Base-by-base conservation (phyloP, 2,113 vertebrate genomes). In the Sander vitreus region DNA sequence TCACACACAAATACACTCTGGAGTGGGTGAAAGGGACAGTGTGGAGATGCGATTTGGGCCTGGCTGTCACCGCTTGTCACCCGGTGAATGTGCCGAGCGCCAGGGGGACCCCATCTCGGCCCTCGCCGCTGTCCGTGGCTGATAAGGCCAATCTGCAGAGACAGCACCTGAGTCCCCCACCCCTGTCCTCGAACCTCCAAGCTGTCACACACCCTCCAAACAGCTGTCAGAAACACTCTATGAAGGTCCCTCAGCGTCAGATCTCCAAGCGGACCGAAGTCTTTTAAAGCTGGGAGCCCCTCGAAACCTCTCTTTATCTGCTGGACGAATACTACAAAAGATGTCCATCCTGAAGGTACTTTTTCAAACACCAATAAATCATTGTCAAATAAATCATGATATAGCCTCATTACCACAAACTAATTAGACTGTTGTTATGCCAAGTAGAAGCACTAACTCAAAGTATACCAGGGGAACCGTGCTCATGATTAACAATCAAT, bases 101-200 rank as follows among this genome's bases (percentile, higher is more conserved):
- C 45, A 30, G 73, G 77, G 71, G 74, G 66, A 71, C 80, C 83
- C 67, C 76, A 16, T 50, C 78, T 59, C 63, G 43, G 57, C 78
- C 73, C 23, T n/a, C n/a, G 53, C 57, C 85, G 55, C 89, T 93
- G 93, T 65, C 79, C 80, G 2, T 15, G 78, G 53, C 76, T 87
- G 93, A 95, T 95, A 94, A 94, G 90, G 78, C 88, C 83, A 85
- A 85, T 90, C 84, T 85, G 77, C 36, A 58, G 85, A 85, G 87
- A 73, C 74, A 60, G 80, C 91, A 92, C 92, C 92, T 93, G 92
- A 92, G 91, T 68, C 80, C 85, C 76, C 43, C 36, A 27, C 48
- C 15, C 10, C 2, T 13, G 59, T 70, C 78, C 59, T 59, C 47
- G 65, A 59, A 80, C 70, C 87, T 74, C 85, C 70, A 76, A n/a